Base-by-base conservation (phyloP, 1,140 invertebrate genomes). In the Calliphora vicina region DNA sequence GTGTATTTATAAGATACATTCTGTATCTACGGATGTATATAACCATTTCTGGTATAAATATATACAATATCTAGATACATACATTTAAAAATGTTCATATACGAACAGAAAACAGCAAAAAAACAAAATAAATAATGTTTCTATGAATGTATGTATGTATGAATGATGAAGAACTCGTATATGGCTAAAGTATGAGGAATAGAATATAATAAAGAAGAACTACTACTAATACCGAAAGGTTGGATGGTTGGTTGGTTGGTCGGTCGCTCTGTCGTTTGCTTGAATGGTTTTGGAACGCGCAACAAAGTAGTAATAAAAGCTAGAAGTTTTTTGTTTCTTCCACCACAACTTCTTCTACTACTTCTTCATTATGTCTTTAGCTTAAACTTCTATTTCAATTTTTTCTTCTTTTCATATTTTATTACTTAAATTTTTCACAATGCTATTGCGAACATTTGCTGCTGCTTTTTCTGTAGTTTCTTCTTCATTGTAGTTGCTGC, bases 231-330 rank as follows among this genome's bases (percentile, higher is more conserved):
- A 43, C 50, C 12, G 50, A 61, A 61, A 17, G 50, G n/a, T n/a
- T n/a, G n/a, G n/a, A n/a, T n/a, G n/a, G n/a, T n/a, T 6, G 29
- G 8, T 2, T 35, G 35, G 35, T 35, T 35, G 35, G 10, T 8
- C 35, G 5, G 6, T 35, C 35, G 10, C 10, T 8, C 10, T 35
- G 61, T 61, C 50, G 61, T 67, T 67, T 67, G 61, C n/a, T 67
- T 67, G 61, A 67, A 67, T 67, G 61, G 9, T 67, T 67, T 67
- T 25, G 61, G 61, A 67, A 67, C 20, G 61, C 61, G 61, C 61
- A 67, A 67, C 61, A 67, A 67, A 67, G 61, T 67, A 67, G 23
- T 23, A 61, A 57, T 17, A 61, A n/a, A 61, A 61, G 50, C 61
- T 67, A 67, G n/a, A 25, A 67, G 8, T 10, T 23, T 67, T 15